phyloP scores from a whole-genome alignment of 2,113 vertebrate genomes.

The Deroptyus accipitrinus region DNA sequence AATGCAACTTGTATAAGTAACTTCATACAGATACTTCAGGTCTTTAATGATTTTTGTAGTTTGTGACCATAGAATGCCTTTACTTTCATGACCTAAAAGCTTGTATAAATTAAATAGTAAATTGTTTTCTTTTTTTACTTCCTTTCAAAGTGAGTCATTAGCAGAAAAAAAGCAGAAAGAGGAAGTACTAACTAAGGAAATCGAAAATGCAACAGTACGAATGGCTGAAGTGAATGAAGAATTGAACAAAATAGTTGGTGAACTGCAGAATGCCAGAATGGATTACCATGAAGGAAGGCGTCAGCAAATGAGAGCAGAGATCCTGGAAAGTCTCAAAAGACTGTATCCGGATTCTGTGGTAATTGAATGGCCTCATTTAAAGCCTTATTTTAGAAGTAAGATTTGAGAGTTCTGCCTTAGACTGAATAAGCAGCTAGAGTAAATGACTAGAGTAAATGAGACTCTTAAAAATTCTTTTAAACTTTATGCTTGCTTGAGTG shows the following conservation, averaged over 20 bases:
- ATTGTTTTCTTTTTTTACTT: background rate
- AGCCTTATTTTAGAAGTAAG: background rate
- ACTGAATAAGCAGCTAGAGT: background rate
- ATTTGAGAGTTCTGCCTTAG: background rate
- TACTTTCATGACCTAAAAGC: background rate
- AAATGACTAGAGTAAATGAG: background rate
- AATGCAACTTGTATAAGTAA: background rate
- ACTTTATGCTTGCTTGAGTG: background rate
- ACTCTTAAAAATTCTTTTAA: background rate
- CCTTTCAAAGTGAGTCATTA: constrained; percentile 73
- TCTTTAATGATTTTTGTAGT: background rate
- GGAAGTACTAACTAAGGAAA: constrained; percentile 73
- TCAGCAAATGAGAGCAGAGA: constrained; percentile 82
- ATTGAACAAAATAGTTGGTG: constrained; percentile 74
- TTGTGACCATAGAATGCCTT: background rate
- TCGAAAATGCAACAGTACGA: constrained; percentile 72
- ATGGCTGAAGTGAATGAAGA: constrained; percentile 82
- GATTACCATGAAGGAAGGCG: constrained; percentile 85
- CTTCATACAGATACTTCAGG: background rate
- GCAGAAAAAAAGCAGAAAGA: constrained; percentile 78
- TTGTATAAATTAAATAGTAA: background rate
- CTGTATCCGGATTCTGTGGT: constrained; percentile 89
- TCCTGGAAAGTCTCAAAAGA: constrained; percentile 83
- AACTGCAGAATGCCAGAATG: constrained; percentile 84
- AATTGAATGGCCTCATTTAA: constrained; percentile 35